A percentile compares a stretch with the other conserved stretches of the same genome.
phyloP scores from a whole-genome alignment of 2,888 invertebrate species.

The Drosophila subsilvestris region DNA sequence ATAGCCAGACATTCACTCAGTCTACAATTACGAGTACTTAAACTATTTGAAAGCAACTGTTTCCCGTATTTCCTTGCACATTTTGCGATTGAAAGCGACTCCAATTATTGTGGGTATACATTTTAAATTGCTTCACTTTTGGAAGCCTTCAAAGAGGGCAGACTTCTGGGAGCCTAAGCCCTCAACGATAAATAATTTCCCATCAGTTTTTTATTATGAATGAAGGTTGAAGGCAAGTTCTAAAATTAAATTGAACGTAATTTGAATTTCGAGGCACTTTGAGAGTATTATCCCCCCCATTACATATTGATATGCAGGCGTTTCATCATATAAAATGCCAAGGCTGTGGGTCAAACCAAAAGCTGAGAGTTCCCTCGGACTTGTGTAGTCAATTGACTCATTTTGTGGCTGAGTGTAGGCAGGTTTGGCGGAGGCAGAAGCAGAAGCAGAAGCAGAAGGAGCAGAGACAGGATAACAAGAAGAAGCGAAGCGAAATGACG shows the following conservation, averaged over 20 bases:
- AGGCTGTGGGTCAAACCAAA: neutral
- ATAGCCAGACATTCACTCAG: too few relatives aligned
- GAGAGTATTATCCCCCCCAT: neutral
- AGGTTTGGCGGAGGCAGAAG: too few relatives aligned
- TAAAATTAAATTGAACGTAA: neutral
- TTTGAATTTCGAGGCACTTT: neutral
- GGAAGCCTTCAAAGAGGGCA: too few relatives aligned
- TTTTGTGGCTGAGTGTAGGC: neutral
- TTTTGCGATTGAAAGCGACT: too few relatives aligned
- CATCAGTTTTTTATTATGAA: neutral
- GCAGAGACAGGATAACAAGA: neutral
- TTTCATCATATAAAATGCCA: neutral
- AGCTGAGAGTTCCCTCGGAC: neutral
- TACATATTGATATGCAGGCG: neutral
- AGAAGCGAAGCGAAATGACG: slow-evolving; percentile 20
- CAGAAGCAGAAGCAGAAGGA: neutral
- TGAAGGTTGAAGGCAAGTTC: neutral
- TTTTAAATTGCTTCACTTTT: too few relatives aligned
- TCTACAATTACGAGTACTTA: too few relatives aligned
- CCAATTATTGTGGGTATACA: too few relatives aligned
- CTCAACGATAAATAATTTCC: too few relatives aligned
- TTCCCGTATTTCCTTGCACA: too few relatives aligned
- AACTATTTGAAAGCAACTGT: too few relatives aligned
- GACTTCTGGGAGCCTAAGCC: too few relatives aligned
- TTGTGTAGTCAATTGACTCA: neutral